Evolutionary conservation across 1,140 invertebrate genomes (phyloP).

Genomic region (Halyomorpha halys): DNA sequence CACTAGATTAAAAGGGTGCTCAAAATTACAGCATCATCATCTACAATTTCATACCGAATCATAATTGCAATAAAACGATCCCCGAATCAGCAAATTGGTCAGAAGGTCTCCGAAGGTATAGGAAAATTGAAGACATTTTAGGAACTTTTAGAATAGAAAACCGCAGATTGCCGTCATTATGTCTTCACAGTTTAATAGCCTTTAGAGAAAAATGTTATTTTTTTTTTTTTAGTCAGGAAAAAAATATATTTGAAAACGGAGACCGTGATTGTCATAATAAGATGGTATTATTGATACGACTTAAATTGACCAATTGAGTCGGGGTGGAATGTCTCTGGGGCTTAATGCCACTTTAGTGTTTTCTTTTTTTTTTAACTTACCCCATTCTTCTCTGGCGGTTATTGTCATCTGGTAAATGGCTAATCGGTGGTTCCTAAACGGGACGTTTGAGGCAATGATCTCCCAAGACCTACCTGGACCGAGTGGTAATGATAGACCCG

Average conservation of each 20-base stretch:
- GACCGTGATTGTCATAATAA: slow-evolving; percentile 15
- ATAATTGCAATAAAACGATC: too few species aligned
- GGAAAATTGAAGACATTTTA: slow-evolving; percentile 7
- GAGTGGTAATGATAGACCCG: too few species aligned
- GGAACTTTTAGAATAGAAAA: slow-evolving; percentile 1
- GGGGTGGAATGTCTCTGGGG: neutral
- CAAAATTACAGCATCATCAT: too few species aligned
- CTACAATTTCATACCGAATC: too few species aligned
- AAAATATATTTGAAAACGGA: slow-evolving; percentile 9
- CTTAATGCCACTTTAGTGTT: neutral
- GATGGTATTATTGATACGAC: slow-evolving; percentile 11
- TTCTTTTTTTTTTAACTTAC: neutral
- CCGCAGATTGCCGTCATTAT: slow-evolving; percentile 1
- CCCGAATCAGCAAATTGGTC: too few species aligned
- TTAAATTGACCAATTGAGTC: slow-evolving; percentile 12
- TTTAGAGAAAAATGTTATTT: neutral
- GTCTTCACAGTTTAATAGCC: neutral
- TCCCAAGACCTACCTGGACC: neutral
- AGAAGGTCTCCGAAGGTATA: neutral
- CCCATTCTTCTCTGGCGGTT: neutral
- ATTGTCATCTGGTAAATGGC: slow-evolving; percentile 18
- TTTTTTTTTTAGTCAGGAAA: neutral
- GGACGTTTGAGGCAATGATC: slow-evolving; percentile 13
- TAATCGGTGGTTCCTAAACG: slow-evolving; percentile 14
- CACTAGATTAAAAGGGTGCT: too few species aligned